Evolutionary conservation across 1,140 invertebrate species (phyloP), one percentile per base, ranked within the genome.

Genomic region (Heliconius himera): DNA sequence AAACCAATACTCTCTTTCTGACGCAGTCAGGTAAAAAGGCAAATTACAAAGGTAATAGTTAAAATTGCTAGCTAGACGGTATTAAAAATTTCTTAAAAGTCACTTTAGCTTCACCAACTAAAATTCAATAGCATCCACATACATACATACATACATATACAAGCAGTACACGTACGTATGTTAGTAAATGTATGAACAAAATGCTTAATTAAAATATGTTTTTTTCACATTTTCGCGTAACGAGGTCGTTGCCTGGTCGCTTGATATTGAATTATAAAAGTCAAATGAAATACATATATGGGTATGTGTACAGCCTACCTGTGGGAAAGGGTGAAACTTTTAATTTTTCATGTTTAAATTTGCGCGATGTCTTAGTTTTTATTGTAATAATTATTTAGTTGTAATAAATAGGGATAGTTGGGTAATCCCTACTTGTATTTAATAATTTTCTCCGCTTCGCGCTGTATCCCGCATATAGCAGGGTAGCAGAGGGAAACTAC

Each of bases 241-340:
- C 22, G 56, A 60, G 56, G 56, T 60, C 56, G 56, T 60, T 60
- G 56, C n/a, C 56, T 60, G 56, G 56, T 22, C 56, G 56, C 56
- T 22, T 60, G n/a, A 60, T 60, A 60, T 60, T 60, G 56, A 60
- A 60, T 60, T 22, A 60, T 22, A 22, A 22, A 22, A 60, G 56
- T 60, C 56, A 60, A 60, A 60, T 60, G 56, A 60, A 60, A 60
- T n/a, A 54, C 20, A 54, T n/a, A 54, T 54, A 54, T 54, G 20
- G 20, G 4, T 51, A 51, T 20, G 51, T 51, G 5, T 51, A 3
- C 16, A 8, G 8, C 5, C 41, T 16, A 46, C 41, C 13, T 46
- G 1, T 46, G 41, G 51, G 18, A 54, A 54, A 54, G 51, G 51
- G 51, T 54, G 20, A 54, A 8, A 54, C 6, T 54, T 54, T 46